A percentile compares a stretch with the other conserved stretches of the same genome.
Conservation (phyloP, 2,113 vertebrate genomes). For the Platichthys flesus region DNA sequence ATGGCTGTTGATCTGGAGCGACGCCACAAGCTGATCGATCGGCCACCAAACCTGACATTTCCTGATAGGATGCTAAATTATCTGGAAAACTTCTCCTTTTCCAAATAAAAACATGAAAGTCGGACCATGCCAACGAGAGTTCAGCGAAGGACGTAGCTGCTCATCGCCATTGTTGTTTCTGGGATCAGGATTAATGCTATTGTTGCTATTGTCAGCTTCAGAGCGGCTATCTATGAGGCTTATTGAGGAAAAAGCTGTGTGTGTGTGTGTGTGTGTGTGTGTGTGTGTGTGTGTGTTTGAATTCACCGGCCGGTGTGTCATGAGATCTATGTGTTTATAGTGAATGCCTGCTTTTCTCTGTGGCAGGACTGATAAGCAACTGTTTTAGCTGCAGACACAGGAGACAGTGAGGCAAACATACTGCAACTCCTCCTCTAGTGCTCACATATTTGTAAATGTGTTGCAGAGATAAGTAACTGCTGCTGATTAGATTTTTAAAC, state of each 20-base stretch:
- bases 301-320: conserved; percentile 22
- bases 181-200: conserved; percentile 58
- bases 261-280: neutral
- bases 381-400: conserved; percentile 39
- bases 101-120: conserved; percentile 18
- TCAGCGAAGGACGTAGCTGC: conserved; percentile 38
- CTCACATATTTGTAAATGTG: neutral
- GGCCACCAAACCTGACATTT: conserved; percentile 11
- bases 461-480: neutral
- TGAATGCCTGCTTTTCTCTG: neutral
- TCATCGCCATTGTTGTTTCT: conserved; percentile 25
- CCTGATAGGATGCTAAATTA: conserved; percentile 13
- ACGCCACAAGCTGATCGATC: conserved; percentile 53
- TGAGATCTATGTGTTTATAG: conserved; percentile 14
- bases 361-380: conserved; percentile 29
- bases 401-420: conserved; percentile 33
- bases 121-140: conserved; percentile 47
- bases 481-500: neutral
- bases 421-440: conserved; percentile 15
- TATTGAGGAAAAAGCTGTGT: conserved; percentile 34
- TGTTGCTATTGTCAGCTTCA: conserved; percentile 58
- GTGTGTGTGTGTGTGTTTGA: conserved; percentile 19
- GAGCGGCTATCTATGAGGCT: conserved; percentile 57
- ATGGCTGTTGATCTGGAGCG: conserved; percentile 63
- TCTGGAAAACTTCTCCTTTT: conserved; percentile 6